Evolutionary conservation across 1,140 invertebrate species (phyloP).

Genomic region (Asobara japonica): DNA sequence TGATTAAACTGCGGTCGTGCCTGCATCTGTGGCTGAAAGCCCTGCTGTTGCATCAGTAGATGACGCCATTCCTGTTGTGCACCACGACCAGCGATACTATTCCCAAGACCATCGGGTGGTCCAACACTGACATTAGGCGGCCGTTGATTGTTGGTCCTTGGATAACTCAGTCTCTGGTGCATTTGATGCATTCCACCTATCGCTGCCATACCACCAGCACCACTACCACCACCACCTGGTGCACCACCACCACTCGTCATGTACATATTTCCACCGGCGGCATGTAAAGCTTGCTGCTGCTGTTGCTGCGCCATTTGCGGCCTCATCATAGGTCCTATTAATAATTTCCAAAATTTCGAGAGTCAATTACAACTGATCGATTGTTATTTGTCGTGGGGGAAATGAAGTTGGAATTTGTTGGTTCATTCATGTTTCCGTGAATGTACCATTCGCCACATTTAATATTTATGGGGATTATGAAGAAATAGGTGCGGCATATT

Average conservation of each 20-base stretch:
- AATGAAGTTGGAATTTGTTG: not conserved
- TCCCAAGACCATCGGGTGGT: slow-evolving; percentile 58
- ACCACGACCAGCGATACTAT: slow-evolving; percentile 57
- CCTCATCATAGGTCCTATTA: slow-evolving; percentile 74
- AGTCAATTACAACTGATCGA: not conserved
- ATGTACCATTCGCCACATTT: too few relatives aligned
- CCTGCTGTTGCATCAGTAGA: slow-evolving; percentile 74
- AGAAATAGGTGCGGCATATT: too few relatives aligned
- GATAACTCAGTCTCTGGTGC: slow-evolving; percentile 66
- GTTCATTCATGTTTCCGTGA: not conserved
- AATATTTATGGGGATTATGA: too few relatives aligned
- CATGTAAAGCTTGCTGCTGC: slow-evolving; percentile 64
- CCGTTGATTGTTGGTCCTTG: slow-evolving; percentile 66
- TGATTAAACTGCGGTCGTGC: slow-evolving; percentile 73
- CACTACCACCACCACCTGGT: slow-evolving; percentile 41
- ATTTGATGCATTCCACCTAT: slow-evolving; percentile 66
- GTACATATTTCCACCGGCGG: slow-evolving; percentile 62
- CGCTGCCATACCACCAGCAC: slow-evolving; percentile 44
- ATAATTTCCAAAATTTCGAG: slow-evolving; percentile 6
- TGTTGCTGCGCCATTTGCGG: slow-evolving; percentile 68
- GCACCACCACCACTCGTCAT: slow-evolving; percentile 41
- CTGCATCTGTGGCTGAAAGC: slow-evolving; percentile 69
- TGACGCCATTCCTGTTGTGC: slow-evolving; percentile 74
- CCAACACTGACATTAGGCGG: slow-evolving; percentile 69
- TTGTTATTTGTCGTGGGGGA: not conserved